A percentile compares a stretch with the other conserved stretches of the same genome.
These are phyloP conservation scores for Suillia variegata DNA, from an alignment of 2,888 invertebrate genomes.

Conservation along the genomic window DNA sequence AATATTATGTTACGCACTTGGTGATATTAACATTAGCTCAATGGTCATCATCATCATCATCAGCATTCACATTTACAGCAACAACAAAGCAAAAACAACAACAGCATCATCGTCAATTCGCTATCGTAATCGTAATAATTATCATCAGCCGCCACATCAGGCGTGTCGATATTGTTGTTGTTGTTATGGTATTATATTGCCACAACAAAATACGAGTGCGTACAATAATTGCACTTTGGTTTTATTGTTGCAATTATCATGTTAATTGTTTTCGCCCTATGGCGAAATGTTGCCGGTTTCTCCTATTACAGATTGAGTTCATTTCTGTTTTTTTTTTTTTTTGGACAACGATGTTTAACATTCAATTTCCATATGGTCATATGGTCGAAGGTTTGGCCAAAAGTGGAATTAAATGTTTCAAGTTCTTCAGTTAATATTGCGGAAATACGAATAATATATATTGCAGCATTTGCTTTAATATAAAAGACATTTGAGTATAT, in stretches of 20 bases:
- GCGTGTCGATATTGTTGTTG: neutral
- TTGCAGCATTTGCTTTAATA: too few species aligned
- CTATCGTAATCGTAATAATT: too few species aligned
- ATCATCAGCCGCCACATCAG: neutral
- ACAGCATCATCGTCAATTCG: too few species aligned
- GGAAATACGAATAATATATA: too few species aligned
- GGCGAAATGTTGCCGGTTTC: neutral
- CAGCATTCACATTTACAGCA: neutral
- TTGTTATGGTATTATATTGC: slow-evolving; percentile 1
- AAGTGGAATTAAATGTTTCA: neutral
- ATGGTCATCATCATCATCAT: neutral
- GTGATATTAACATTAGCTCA: slow-evolving; percentile 15
- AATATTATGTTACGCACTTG: slow-evolving; percentile 19
- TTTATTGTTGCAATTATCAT: slow-evolving; percentile 11
- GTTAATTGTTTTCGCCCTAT: slow-evolving; percentile 9
- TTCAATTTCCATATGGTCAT: neutral
- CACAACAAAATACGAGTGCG: slow-evolving; percentile 4
- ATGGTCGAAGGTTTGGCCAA: neutral
- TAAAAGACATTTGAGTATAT: too few species aligned
- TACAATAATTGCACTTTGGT: slow-evolving; percentile 15
- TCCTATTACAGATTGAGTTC: neutral
- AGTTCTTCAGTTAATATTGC: too few species aligned
- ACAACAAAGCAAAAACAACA: too few species aligned
- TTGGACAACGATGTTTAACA: neutral
- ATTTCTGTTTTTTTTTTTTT: neutral